Base-by-base conservation (phyloP, 2,797 vertebrate species). In the Astyanax mexicanus region DNA sequence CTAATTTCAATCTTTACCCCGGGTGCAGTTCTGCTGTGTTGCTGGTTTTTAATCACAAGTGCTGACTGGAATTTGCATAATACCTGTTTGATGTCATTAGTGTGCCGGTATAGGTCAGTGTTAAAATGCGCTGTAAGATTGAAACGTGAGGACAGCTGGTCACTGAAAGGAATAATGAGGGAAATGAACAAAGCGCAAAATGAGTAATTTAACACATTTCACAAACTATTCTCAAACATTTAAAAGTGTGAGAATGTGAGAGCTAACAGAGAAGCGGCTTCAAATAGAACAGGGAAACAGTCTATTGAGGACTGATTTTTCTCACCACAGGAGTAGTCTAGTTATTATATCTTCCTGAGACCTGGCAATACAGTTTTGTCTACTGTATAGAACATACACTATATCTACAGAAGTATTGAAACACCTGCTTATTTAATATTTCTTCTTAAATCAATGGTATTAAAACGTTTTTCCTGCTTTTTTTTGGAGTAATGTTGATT, bases 31-130 rank as follows among this genome's bases (percentile, higher is more conserved):
- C 29, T 84, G 72, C 83, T 75, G 60, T 58, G 38, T 60, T 5
- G 47, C 67, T 75, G 80, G 73, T 80, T 80, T 82, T 82, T 84
- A 80, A 82, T 83, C 45, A 80, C 79, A 61, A 54, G 69, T 77
- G 69, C 70, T 73, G 77, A 57, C 71, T 38, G 12, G 19, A 62
- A 84, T 88, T 84, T 81, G 38, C 76, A 84, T 82, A 75, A 73
- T 44, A 79, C 78, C 68, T 81, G 84, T 83, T 74, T 37, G 4
- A 68, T 82, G 55, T 78, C 78, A 73, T 83, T 77, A 81, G 12
- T 10, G 27, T 69, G 66, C 62, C 61, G 77, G 75, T 69, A 61
- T 84, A 81, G 81, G 69, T 83, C 70, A 82, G 75, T 80, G 42
- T 40, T 72, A 27, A 75, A 66, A 61, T 66, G 65, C 44, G 44